Evolutionary conservation across 2,113 vertebrate species (phyloP), one percentile per base, ranked within the genome.

Genomic region (Bungarus multicinctus): DNA sequence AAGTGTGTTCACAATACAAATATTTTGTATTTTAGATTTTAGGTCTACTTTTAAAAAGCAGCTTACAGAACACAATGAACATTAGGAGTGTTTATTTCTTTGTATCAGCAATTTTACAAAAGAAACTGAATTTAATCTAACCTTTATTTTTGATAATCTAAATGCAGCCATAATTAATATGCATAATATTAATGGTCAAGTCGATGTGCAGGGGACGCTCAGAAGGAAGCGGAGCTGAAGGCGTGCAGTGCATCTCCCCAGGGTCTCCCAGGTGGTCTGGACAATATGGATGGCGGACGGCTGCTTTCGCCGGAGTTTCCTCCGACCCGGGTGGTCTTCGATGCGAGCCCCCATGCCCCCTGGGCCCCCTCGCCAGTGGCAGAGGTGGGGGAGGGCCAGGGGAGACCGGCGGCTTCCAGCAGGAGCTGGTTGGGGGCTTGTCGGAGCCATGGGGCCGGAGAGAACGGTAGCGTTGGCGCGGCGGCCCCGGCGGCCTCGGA

Each of bases 191-290:
- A n/a, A n/a, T n/a, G 93, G 93, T 94, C 88, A 92, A 92, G 94
- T 93, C 92, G 94, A 94, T 92, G 91, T 92, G 91, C 92, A 54
- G 81, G 34, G 89, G 88, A 93, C 93, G 85, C 92, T 60, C 88
- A 57, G 91, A 39, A 88, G 86, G 47, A 81, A 91, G 18, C 34
- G 1, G 89, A 57, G 90, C 74, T 74, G 50, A 89, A 90, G 57
- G 43, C 93, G 91, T 39, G 69, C 93, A 60, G 90, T 54, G 85
- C 89, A 94, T 88, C 93, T 93, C 86, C 94, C 58, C 39, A 90
- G 94, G 93, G 86, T 88, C 92, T 91, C 92, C 92, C 69, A 93
- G 95, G 94, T 94, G n/a, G n/a, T n/a, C n/a, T n/a, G n/a, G n/a
- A n/a, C n/a, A n/a, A n/a, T n/a, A n/a, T n/a, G n/a, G n/a, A n/a